phyloP scores from a whole-genome alignment of 2,888 invertebrate species.

The Tetropium fuscum region DNA sequence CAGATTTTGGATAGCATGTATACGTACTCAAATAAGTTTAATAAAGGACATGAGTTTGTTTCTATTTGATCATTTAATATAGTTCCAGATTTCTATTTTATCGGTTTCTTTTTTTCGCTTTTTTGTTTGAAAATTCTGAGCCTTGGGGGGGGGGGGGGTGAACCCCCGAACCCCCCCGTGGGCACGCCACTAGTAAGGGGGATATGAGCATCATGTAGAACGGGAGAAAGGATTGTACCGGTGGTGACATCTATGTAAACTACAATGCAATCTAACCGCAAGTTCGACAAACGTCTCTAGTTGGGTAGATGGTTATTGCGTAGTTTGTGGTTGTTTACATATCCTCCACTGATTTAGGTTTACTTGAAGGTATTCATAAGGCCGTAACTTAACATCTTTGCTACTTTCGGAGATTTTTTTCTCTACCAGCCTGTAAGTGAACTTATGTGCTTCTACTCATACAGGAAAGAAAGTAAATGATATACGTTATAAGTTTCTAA shows the following conservation, averaged over 20 bases:
- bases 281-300: neutral
- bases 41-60: no score
- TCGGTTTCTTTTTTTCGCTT: no score
- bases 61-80: no score
- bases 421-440: neutral
- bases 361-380: neutral
- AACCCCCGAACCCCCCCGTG: no score
- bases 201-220: no score
- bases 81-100: no score
- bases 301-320: neutral
- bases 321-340: neutral
- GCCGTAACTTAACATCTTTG: neutral
- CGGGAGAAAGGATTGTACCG: neutral
- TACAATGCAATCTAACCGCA: neutral
- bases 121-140: no score
- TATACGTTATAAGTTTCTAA: neutral
- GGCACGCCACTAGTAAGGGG: no score
- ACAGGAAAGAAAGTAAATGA: neutral
- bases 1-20: no score
- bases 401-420: neutral
- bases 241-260: neutral
- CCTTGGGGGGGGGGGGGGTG: no score
- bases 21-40: no score
- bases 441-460: slow-evolving; percentile 2
- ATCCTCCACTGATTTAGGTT: neutral